Evolutionary conservation across 2,888 invertebrate species (phyloP), one percentile per base, ranked within the genome.

Genomic region (Diaprepes abbreviatus): DNA sequence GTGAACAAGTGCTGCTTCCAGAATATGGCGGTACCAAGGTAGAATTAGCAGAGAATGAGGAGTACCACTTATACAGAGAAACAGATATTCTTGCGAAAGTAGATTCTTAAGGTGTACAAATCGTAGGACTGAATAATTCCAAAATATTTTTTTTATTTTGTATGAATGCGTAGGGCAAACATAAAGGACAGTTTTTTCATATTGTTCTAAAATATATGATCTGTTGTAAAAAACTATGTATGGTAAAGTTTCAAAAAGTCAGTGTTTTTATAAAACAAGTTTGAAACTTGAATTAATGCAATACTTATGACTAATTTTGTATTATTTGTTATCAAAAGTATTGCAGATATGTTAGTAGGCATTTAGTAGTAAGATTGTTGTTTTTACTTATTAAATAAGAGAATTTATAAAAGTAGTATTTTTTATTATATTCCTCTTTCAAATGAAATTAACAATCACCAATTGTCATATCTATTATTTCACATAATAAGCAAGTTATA

Each of bases 1-100:
- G 99, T 63, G 99, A 99, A 84, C 90, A 89, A 80, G 98, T 99
- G 7, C 87, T 99, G 63, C 88, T 99, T 57, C 99, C 99, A 0
- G 99, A 99, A 86, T 99, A 95, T 85, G 99, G 99, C 71, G 99
- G 99, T 77, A 98, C 97, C 74, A 98, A 98, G 88, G 93, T 99
- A 50, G 90, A 92, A 76, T 83, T 98, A 63, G 94, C 93, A 70
- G 95, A 96, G 72, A 93, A 95, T 79, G 92, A 93, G 81, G 98
- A 98, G 84, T 95, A 93, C 82, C 94, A 95, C 79, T 88, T 99
- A 75, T 98, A 96, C 90, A 89, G 96, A 83, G 99, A 99, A 86
- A 87, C 93, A 60, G 99, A 99, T 83, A 96, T 99, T 81, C 88
- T 99, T 80, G 99, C 97, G 66, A 98, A 97, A 86, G 88, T 96